These are phyloP conservation scores for Leptarthrus brevirostris DNA, from an alignment of 2,888 invertebrate species.

Conservation along the genomic window DNA sequence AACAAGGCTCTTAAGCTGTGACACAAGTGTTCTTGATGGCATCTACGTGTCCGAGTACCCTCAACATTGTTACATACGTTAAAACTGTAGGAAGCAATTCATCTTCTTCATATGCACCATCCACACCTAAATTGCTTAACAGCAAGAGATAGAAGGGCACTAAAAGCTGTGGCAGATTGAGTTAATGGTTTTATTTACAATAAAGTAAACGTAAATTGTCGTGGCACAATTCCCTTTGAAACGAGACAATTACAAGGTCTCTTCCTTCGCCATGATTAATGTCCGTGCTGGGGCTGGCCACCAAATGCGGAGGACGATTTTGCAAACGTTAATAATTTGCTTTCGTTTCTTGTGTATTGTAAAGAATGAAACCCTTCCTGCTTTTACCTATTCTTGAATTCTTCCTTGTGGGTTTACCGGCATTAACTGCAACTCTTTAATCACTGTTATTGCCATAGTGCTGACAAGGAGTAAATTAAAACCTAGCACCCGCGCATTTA, in stretches of 20 bases:
- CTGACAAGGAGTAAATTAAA: no score
- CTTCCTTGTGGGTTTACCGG: no score
- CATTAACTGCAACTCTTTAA: no score
- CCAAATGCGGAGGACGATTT: no score
- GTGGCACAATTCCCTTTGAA: neutral
- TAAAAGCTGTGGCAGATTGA: conserved; percentile 1
- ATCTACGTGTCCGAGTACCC: conserved; percentile 25
- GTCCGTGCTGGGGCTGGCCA: neutral
- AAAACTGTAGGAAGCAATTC: neutral
- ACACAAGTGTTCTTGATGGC: conserved; percentile 11
- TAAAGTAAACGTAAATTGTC: neutral
- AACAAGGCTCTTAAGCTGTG: conserved; percentile 11
- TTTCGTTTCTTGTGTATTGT: neutral
- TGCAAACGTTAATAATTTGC: neutral
- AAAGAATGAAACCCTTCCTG: neutral
- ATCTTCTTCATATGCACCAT: conserved; percentile 34
- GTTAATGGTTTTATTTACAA: conserved; percentile 22
- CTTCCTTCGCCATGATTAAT: conserved; percentile 37
- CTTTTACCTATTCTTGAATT: neutral
- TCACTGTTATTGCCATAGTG: no score
- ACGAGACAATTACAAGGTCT: conserved; percentile 5
- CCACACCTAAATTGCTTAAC: conserved; percentile 11
- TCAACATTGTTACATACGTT: neutral
- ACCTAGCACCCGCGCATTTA: no score
- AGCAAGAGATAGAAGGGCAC: neutral